phyloP scores from a whole-genome alignment of 2,797 vertebrate species.

The Manis javanica region DNA sequence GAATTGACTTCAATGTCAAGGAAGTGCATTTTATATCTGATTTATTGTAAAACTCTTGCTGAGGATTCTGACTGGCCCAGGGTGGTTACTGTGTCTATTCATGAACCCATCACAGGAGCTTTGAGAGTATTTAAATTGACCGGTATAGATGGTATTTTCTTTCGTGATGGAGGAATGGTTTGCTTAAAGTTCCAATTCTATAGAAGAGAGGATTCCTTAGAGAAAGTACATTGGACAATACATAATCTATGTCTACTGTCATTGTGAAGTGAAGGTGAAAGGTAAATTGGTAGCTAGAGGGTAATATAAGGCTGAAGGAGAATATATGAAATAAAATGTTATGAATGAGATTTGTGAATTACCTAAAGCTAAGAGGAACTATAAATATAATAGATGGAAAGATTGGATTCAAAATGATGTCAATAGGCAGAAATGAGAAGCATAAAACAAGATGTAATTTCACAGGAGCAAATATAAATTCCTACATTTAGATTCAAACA shows the following conservation, averaged over 20 bases:
- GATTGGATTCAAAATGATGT: slow-evolving; percentile 67
- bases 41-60: neutral
- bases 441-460: slow-evolving; percentile 61
- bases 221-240: slow-evolving; percentile 45
- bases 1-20: neutral
- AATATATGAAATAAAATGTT: slow-evolving; percentile 64
- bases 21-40: neutral
- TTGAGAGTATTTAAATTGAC: neutral
- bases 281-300: slow-evolving; percentile 63
- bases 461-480: slow-evolving; percentile 61
- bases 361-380: slow-evolving; percentile 48
- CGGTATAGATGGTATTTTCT: neutral
- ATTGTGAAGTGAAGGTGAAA: slow-evolving; percentile 59
- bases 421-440: slow-evolving; percentile 66
- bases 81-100: neutral
- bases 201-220: slow-evolving; percentile 38
- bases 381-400: slow-evolving; percentile 65
- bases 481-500: slow-evolving; percentile 61
- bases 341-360: slow-evolving; percentile 63
- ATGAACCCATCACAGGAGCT: neutral
- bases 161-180: neutral
- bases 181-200: neutral
- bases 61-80: neutral
- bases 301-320: neutral
- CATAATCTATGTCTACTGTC: slow-evolving; percentile 31